Percentiles rank a stretch among this genome's conserved stretches.
These are phyloP conservation scores for Oscheius onirici DNA, from an alignment of 2,888 invertebrate genomes.

Conservation along the genomic window DNA sequence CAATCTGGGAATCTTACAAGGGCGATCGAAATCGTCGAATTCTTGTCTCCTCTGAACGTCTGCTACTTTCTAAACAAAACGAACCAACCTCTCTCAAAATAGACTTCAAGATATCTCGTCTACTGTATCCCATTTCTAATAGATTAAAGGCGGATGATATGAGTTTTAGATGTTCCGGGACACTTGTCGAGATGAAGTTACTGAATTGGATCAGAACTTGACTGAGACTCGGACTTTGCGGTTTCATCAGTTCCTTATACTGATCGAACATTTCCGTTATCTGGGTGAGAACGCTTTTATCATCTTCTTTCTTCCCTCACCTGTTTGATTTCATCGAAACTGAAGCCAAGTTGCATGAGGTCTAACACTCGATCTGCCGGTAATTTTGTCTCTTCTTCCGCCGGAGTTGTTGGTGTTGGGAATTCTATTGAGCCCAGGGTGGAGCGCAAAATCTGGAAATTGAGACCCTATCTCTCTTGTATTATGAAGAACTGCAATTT, in stretches of 20 bases:
- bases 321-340: slow-evolving; percentile 53
- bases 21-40: slow-evolving; percentile 19
- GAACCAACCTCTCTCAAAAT: slow-evolving; percentile 40
- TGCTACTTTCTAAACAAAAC: not conserved
- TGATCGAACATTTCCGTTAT: slow-evolving; percentile 47
- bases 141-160: slow-evolving; percentile 51
- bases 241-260: slow-evolving; percentile 41
- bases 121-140: slow-evolving; percentile 50
- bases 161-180: slow-evolving; percentile 40
- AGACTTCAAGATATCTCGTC: slow-evolving; percentile 41
- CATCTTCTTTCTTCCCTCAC: slow-evolving; percentile 4
- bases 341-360: slow-evolving; percentile 52
- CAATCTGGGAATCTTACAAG: slow-evolving; percentile 24
- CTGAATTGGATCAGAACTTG: slow-evolving; percentile 44
- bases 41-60: slow-evolving; percentile 18
- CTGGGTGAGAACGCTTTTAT: not conserved
- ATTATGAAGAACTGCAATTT: too few species aligned
- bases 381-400: slow-evolving; percentile 42
- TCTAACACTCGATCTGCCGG: slow-evolving; percentile 54
- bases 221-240: slow-evolving; percentile 24
- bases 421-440: slow-evolving; percentile 17
- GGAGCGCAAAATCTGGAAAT: slow-evolving; percentile 1
- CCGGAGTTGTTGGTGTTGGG: slow-evolving; percentile 13
- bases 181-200: slow-evolving; percentile 47
- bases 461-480: not conserved